A percentile compares a stretch with the other conserved stretches of the same genome.
Conservation (phyloP, 2,113 vertebrate species). For the Sinocyclocheilus grahami region DNA sequence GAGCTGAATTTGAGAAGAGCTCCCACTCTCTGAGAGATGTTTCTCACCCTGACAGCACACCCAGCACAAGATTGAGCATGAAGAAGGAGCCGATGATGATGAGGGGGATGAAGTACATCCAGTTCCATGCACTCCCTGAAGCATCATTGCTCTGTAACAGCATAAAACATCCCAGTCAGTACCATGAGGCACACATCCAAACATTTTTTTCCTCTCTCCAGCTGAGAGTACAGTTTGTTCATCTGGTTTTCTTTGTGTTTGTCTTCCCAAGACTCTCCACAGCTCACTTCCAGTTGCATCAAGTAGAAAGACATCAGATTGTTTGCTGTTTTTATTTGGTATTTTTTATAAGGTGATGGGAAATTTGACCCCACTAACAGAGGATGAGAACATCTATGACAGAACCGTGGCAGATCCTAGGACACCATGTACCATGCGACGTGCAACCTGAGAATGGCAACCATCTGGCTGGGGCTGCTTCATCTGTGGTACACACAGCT, state of each 20-base stretch:
- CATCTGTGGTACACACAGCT: constrained; percentile 33
- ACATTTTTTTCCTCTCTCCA: background rate
- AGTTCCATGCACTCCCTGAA: constrained; percentile 92
- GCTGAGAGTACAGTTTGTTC: constrained; percentile 1
- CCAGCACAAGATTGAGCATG: constrained; percentile 95
- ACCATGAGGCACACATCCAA: background rate
- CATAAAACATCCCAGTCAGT: constrained; percentile 38
- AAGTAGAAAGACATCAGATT: background rate
- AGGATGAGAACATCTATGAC: background rate
- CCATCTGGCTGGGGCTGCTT: constrained; percentile 31
- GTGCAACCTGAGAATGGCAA: constrained; percentile 27
- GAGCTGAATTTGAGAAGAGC: too few relatives aligned
- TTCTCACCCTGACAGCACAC: constrained; percentile 90
- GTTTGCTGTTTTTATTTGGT: background rate
- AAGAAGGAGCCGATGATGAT: constrained; percentile 98
- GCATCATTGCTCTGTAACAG: constrained; percentile 86
- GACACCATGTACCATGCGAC: constrained; percentile 9
- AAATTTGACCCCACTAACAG: background rate
- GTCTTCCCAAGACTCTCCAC: background rate
- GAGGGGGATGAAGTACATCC: constrained; percentile 94
- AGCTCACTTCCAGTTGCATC: background rate
- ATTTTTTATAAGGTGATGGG: background rate
- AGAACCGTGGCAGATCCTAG: background rate
- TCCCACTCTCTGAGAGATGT: background rate
- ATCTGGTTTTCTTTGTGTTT: constrained; percentile 15